Evolutionary conservation across 2,888 invertebrate genomes (phyloP), one percentile per base, ranked within the genome.

Genomic region (Amiota mariae): DNA sequence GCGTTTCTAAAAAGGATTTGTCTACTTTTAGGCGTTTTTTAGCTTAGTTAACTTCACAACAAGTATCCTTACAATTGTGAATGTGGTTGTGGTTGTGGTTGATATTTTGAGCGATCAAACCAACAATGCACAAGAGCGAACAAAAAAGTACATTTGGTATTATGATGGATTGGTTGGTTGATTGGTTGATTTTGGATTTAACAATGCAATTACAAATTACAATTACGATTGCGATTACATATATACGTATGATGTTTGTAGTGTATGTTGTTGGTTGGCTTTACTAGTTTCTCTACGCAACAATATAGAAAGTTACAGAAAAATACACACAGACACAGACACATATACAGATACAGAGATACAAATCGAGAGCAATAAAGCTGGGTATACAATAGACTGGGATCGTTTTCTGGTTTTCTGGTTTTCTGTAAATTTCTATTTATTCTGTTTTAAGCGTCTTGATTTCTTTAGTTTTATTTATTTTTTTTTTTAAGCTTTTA

Each of bases 1-100:
- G 78, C 51, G 67, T 75, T 76, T 72, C 36, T 36, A 36, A 36
- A 36, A 36, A 6, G 36, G 36, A 20, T 15, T 70, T 48, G 63
- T 66, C 72, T 75, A 75, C 75, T 75, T 75, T 75, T 57, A 75
- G 75, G 75, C 75, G 75, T 56, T 74, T 71, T 49, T 6, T 36
- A 74, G 70, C 67, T 56, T 47, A 54, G 20, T 73, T 66, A 72
- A 59, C 13, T 71, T 71, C 36, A 36, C 36, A 36, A 36, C 36
- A 36, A 2, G 36, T 36, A 6, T 36, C 36, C 36, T 36, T 36
- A 36, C 0, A 6, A 36, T n/a, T n/a, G n/a, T n/a, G n/a, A 24
- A 6, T 36, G 36, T 6, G 8, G 36, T 6, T 36, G 36, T 36
- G 36, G 6, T 36, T 36, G 6, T 36, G 36, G 36, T 36, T 36